These are phyloP conservation scores for Nebria ingens DNA, from an alignment of 1,140 invertebrate species.

Conservation along the genomic window DNA sequence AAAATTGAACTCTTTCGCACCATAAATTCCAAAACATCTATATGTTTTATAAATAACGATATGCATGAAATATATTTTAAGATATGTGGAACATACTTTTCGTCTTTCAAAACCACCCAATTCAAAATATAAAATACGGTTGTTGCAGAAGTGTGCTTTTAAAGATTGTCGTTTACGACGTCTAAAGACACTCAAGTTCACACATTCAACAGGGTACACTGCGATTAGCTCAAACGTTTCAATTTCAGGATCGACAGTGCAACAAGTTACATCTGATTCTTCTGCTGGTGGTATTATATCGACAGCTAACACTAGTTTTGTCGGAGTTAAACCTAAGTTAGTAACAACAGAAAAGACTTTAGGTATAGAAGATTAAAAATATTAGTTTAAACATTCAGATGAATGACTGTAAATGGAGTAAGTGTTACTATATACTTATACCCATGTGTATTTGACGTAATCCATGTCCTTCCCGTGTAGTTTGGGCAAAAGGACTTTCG, in stretches of 20 bases:
- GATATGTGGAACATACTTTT: constrained; percentile 28
- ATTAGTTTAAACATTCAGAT: constrained; percentile 1
- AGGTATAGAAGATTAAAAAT: background rate
- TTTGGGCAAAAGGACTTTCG: constrained; percentile 52
- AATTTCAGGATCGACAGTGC: constrained; percentile 39
- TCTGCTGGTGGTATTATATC: constrained; percentile 35
- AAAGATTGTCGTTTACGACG: constrained; percentile 39
- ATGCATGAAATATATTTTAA: constrained; percentile 11
- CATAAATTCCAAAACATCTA: constrained; percentile 45
- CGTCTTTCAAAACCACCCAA: constrained; percentile 34
- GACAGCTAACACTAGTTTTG: constrained; percentile 43
- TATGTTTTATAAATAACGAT: constrained; percentile 11
- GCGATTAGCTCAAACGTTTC: constrained; percentile 47
- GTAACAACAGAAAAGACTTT: too few relatives aligned
- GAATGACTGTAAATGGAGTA: background rate
- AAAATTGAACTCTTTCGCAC: constrained; percentile 37
- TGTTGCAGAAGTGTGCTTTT: constrained; percentile 43
- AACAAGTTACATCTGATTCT: constrained; percentile 25
- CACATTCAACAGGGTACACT: constrained; percentile 43
- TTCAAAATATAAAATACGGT: constrained; percentile 38
- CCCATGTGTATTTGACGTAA: constrained; percentile 46
- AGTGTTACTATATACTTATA: too few relatives aligned
- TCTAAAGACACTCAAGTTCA: constrained; percentile 46
- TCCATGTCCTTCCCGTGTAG: constrained; percentile 43
- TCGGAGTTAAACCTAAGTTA: constrained; percentile 45